Conservation (phyloP, 2,888 invertebrate genomes). For the Ophioninae sp. region DNA sequence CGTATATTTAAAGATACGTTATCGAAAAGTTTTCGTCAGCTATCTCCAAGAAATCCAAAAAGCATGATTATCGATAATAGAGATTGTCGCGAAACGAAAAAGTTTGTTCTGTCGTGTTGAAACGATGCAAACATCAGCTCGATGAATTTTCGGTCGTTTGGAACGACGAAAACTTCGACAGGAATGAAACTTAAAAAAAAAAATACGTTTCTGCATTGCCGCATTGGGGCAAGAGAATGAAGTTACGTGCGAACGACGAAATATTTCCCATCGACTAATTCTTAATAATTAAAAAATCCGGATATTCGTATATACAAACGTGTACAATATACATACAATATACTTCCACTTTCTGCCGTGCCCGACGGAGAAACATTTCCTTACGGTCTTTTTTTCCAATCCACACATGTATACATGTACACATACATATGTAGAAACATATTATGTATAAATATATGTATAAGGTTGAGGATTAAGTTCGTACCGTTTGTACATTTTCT, state of each 20-base stretch:
- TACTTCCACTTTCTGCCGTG: constrained; percentile 66
- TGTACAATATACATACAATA: constrained; percentile 68
- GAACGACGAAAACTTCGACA: not conserved
- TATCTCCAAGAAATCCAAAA: no score
- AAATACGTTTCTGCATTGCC: constrained; percentile 15
- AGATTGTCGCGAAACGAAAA: no score
- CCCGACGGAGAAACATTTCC: constrained; percentile 62
- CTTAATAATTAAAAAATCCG: constrained; percentile 55
- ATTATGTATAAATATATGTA: no score
- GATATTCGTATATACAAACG: constrained; percentile 62
- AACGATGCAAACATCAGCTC: not conserved
- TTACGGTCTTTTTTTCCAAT: no score
- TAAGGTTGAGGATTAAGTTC: no score
- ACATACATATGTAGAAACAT: no score
- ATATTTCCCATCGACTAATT: constrained; percentile 38
- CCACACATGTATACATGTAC: no score
- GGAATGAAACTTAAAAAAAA: constrained; percentile 4
- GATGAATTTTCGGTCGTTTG: not conserved
- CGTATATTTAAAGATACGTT: no score
- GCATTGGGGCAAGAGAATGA: constrained; percentile 2
- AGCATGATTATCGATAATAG: no score
- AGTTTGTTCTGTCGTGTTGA: no score
- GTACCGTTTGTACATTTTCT: no score
- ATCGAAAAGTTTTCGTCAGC: no score
- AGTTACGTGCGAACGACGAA: constrained; percentile 25